Conservation (phyloP, 1,140 invertebrate genomes). For the Globodera ellingtonae region DNA sequence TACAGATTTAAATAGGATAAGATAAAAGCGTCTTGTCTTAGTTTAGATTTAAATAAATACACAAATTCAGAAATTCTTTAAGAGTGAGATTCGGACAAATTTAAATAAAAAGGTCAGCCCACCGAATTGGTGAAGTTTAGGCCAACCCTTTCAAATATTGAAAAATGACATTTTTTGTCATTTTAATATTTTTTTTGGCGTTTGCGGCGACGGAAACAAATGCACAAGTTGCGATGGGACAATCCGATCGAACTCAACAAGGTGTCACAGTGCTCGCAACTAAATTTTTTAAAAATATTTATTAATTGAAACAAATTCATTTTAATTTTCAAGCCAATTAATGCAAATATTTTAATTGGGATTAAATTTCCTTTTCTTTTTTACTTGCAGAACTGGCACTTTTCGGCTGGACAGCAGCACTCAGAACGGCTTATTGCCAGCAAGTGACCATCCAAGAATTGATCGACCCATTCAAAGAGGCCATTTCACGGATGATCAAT, state of each 20-base stretch:
- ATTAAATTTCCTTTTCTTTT: not conserved
- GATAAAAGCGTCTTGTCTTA: no score
- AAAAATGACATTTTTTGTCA: not conserved
- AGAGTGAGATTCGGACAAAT: no score
- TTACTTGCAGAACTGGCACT: conserved; percentile 18
- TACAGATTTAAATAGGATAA: no score
- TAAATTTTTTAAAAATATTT: no score
- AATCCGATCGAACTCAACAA: conserved; percentile 41
- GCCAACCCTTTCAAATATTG: not conserved
- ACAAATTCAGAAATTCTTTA: no score
- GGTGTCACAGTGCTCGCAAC: not conserved
- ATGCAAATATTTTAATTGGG: no score
- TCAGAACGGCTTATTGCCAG: conserved; percentile 41
- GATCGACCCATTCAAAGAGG: conserved; percentile 51
- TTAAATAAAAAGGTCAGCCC: no score
- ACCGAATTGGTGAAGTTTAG: no score
- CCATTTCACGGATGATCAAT: conserved; percentile 48
- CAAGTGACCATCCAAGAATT: conserved; percentile 34
- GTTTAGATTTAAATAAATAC: no score
- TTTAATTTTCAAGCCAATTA: no score
- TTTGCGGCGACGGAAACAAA: not conserved
- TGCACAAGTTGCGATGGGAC: conserved; percentile 22
- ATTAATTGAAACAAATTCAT: no score
- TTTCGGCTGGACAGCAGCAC: conserved; percentile 19
- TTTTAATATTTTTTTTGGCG: not conserved